Base-by-base conservation (phyloP, 2,888 invertebrate genomes). In the Sphinx pinastri region DNA sequence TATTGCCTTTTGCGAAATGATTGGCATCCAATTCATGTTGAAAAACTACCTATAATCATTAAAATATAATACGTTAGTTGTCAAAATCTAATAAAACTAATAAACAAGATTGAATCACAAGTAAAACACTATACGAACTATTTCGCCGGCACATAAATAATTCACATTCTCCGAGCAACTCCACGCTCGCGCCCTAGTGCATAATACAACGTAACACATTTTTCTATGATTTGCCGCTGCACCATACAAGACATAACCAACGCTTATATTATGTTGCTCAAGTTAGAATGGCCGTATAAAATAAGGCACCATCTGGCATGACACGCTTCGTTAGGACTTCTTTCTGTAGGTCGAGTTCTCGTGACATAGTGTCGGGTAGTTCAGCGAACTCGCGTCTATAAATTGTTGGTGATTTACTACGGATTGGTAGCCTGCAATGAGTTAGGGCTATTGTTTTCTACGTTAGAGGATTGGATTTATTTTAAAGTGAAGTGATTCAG, bases 281-380 rank as follows among this genome's bases (percentile, higher is more conserved):
- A 77, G 77, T 78, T 74, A 72, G 79, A 82, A 84, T 81, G 80
- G 81, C 78, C 82, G 77, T 83, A 88, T 86, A 85, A 87, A 87
- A 84, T 81, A 83, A 78, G 84, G 84, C 79, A 79, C 74, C 88
- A 84, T 77, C 80, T 87, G 87, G 78, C 75, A 71, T 74, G 79
- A 86, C 85, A 83, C 73, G 80, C 79, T 88, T 87, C 81, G 84
- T 87, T 86, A 85, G 84, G 80, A 81, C 80, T 83, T 86, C 83
- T 86, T 85, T 85, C 81, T 79, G 77, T 81, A 76, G 76, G 63
- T 78, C 71, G 70, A 73, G 75, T 77, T 77, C 76, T 52, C 16
- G 70, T 25, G 72, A 72, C 54, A 76, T 63, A 80, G 57, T 38
- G 67, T 31, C 25, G 7, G 8, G 49, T n/a, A 14, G 52, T 51